Evolutionary conservation across 2,888 invertebrate species (phyloP), one percentile per base, ranked within the genome.

Genomic region (Hydropsyche betteni): DNA sequence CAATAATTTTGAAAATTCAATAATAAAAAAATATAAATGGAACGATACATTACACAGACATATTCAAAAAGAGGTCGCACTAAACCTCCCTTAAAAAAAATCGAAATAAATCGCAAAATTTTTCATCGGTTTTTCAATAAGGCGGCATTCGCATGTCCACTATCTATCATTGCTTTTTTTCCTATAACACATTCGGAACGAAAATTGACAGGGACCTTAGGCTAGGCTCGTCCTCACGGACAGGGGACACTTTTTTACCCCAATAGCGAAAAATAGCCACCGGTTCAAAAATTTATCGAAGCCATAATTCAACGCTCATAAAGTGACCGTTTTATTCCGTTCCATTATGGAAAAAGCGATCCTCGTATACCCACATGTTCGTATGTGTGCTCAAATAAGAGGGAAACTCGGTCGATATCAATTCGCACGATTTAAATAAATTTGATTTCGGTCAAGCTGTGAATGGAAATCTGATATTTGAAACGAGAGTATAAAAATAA

Each of bases 261-360:
- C 36, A 3, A 36, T 1, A 4, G 44, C n/a, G 64, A 72, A 55
- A 72, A 52, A 72, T 72, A 33, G 72, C 34, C 16, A 70, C 44
- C 70, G 70, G 72, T 58, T 72, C 72, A 72, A 72, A 72, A 72
- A 72, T 72, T 72, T 72, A 72, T 72, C 36, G 72, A 72, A 58
- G n/a, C 58, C 38, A 72, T 72, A 72, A 58, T 61, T 72, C 72
- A 72, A 72, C 14, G 55, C 72, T 58, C 72, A 72, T 72, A 72
- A 55, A 72, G 36, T 61, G 55, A 72, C 72, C 72, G 44, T 70
- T 70, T 70, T 70, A 70, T 70, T 70, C 70, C 7, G 53, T 52
- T 33, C 53, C 52, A 70, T 53, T 51, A 53, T 51, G 44, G 44
- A 69, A 69, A 14, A 69, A 38, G 24, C 38, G 33, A 14, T 69